Percentiles rank a stretch among this genome's conserved stretches.
Evolutionary conservation across 2,888 invertebrate genomes (phyloP).

Genomic region (Cryptus armator): DNA sequence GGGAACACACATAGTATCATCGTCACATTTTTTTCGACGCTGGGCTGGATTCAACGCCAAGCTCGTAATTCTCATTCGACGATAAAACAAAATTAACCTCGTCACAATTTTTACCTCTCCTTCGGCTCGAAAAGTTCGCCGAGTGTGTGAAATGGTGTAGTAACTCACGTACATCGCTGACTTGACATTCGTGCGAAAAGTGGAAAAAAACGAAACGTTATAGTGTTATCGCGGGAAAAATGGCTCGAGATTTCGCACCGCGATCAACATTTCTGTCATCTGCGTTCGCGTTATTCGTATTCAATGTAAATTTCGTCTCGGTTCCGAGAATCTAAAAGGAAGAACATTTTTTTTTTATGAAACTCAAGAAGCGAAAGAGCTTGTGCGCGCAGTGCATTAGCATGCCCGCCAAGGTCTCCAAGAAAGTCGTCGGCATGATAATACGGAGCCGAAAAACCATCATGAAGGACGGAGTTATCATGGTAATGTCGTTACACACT

Average conservation of each 20-base stretch:
- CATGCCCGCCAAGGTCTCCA: constrained; percentile 91
- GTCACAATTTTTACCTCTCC: not conserved
- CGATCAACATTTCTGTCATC: constrained; percentile 34
- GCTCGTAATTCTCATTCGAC: not conserved
- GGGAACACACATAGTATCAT: not conserved
- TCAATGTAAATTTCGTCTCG: not conserved
- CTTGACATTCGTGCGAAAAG: constrained; percentile 30
- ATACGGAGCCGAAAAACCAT: constrained; percentile 94
- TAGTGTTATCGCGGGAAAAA: constrained; percentile 62
- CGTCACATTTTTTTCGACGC: not conserved
- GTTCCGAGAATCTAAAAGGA: constrained; percentile 26
- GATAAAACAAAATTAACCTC: not conserved
- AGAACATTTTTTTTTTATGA: constrained; percentile 78
- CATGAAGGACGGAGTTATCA: constrained; percentile 95
- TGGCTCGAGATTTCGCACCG: constrained; percentile 56
- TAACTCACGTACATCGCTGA: not conserved
- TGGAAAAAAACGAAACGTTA: constrained; percentile 1
- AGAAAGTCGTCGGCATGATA: constrained; percentile 95
- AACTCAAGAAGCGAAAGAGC: constrained; percentile 84
- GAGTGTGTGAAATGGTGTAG: constrained; percentile 32
- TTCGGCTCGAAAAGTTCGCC: not conserved
- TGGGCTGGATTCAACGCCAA: not conserved
- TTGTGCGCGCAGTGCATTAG: constrained; percentile 85
- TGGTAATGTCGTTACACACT: constrained; percentile 87
- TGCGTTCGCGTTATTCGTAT: constrained; percentile 10